Base-by-base conservation (phyloP, 92 coral and sea anemone species). In the Bergia sp. region DNA sequence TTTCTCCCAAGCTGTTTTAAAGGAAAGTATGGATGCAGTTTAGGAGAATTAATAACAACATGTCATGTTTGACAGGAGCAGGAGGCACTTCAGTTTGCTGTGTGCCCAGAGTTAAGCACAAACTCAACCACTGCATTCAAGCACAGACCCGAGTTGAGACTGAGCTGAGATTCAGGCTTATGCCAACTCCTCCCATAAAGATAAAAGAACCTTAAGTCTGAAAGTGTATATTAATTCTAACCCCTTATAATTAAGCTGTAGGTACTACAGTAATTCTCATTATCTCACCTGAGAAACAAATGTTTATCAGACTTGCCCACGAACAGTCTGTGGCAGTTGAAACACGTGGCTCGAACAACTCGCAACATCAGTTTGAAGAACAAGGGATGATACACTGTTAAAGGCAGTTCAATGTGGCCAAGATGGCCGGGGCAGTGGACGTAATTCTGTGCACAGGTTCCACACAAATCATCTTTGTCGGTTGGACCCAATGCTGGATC, bases 401-500 rank as follows among this genome's bases (percentile, higher is more conserved):
- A 86, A 15, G 98, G 96, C 80, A 97, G 91, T 76, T 97, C 99
- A 38, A 97, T 90, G 76, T 97, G 99, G 3, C 99, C 99, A 20
- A 95, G 77, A 90, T 97, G 99, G 58, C 99, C 99, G 11, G 99
- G 99, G 10, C 99, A 97, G 88, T 93, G 76, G 82, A 97, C 77
- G 65, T 84, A 89, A 89, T 94, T 95, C 92, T 95, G 98, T 4
- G 96, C 96, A 82, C 99, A 97, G 7, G 99, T 95, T 37, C 95
- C 95, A 69, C 99, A 97, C 90, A 97, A 73, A 45, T 97, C 99
- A 78, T 97, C 97, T 58, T 93, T 93, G 71, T 97, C 99, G 18
- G 99, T 96, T 9, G 99, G 99, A 1, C 99, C 99, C 83, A 97
- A 86, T 2, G 95, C 93, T 13, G 99, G 99, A 73, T 97, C 99